Conservation (phyloP, 2,797 vertebrate genomes). For the Lemur catta region DNA sequence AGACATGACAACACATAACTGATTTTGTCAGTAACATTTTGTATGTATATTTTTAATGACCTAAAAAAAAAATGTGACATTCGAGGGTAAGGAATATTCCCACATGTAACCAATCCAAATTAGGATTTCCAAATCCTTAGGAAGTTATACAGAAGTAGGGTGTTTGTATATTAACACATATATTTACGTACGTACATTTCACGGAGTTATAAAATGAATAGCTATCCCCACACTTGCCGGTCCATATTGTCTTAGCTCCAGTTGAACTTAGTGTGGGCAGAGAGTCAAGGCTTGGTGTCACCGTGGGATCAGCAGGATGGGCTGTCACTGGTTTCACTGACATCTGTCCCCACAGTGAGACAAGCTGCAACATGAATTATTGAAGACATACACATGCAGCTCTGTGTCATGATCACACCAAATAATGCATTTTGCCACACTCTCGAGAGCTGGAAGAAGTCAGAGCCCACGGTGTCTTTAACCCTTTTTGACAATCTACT, state of each 20-base stretch:
- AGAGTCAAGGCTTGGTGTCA: slow-evolving; percentile 86
- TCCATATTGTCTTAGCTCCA: neutral
- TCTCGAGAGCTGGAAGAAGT: slow-evolving; percentile 75
- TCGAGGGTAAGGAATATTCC: slow-evolving; percentile 7
- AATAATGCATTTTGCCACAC: slow-evolving; percentile 82
- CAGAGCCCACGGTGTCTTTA: slow-evolving; percentile 80
- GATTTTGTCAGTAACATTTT: slow-evolving; percentile 21
- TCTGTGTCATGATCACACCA: slow-evolving; percentile 84
- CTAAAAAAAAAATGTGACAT: neutral
- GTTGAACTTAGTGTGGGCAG: neutral
- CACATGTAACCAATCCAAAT: neutral
- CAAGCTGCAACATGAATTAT: slow-evolving; percentile 91
- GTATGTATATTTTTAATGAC: slow-evolving; percentile 27
- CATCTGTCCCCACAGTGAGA: slow-evolving; percentile 94
- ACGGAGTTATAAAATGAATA: neutral
- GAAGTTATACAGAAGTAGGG: neutral
- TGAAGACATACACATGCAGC: slow-evolving; percentile 86
- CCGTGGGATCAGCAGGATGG: slow-evolving; percentile 90
- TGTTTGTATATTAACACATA: neutral
- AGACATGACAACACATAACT: neutral
- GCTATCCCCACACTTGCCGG: neutral
- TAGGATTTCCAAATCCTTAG: neutral
- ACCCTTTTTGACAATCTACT: slow-evolving; percentile 84
- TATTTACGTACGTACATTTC: fast-evolving
- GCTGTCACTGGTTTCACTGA: slow-evolving; percentile 94